Evolutionary conservation across 92 coral and sea anemone species (phyloP).

Genomic region (Porites divaricata): DNA sequence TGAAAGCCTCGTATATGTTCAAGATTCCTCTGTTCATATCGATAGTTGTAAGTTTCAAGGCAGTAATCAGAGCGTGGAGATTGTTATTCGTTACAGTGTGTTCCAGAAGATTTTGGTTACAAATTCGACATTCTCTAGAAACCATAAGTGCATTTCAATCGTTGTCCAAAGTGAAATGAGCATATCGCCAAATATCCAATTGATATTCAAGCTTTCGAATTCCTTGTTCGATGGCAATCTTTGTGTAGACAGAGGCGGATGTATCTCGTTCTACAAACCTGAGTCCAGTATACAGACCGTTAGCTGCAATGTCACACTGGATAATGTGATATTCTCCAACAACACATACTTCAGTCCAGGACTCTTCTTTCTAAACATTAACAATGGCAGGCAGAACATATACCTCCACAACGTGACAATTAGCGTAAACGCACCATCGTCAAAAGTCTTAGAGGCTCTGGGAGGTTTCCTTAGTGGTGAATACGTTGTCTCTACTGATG

Average conservation of each 20-base stretch:
- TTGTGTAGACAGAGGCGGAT: background rate
- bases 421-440: background rate
- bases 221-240: background rate
- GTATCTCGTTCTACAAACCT: background rate
- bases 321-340: background rate
- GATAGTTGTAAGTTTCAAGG: background rate
- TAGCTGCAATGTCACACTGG: conserved; percentile 2
- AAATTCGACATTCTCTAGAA: conserved; percentile 7
- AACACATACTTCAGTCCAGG: background rate
- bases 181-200: background rate
- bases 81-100: background rate
- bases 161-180: background rate
- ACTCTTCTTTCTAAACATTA: background rate
- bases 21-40: background rate
- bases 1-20: background rate
- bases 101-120: background rate
- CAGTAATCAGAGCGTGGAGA: background rate
- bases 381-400: background rate
- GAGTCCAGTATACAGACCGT: background rate
- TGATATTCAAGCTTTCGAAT: background rate
- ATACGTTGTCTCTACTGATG: background rate
- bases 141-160: background rate
- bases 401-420: conserved; percentile 9
- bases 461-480: background rate
- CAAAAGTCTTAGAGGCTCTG: too few species aligned